These are phyloP conservation scores for Cyaniris semiargus DNA, from an alignment of 2,888 invertebrate species.

Conservation along the genomic window DNA sequence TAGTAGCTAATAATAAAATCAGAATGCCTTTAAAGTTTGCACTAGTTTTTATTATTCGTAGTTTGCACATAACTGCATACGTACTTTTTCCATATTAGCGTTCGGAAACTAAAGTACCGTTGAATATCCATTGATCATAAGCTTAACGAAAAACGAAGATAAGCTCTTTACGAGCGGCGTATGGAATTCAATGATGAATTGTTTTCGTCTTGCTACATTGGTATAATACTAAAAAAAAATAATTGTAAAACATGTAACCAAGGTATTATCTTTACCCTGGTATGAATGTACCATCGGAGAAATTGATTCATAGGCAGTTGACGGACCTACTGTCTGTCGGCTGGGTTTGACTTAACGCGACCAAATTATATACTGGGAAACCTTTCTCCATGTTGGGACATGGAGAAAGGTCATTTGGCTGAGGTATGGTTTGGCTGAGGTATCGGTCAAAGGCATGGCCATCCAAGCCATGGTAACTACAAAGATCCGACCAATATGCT, in stretches of 20 bases:
- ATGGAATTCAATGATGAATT: background rate
- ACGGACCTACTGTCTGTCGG: too few relatives aligned
- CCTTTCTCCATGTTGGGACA: too few relatives aligned
- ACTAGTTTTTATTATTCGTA: too few relatives aligned
- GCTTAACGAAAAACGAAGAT: background rate
- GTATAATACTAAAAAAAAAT: background rate
- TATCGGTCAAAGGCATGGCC: too few relatives aligned
- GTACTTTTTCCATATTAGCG: background rate
- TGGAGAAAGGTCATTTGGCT: too few relatives aligned
- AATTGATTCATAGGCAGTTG: too few relatives aligned
- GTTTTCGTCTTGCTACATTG: background rate
- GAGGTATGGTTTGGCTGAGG: too few relatives aligned
- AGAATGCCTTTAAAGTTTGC: background rate
- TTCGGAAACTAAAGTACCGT: background rate
- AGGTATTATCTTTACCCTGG: background rate
- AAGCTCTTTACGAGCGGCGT: constrained; percentile 6
- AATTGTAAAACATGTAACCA: background rate
- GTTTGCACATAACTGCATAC: background rate
- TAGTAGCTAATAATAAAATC: background rate
- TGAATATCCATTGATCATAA: constrained; percentile 4
- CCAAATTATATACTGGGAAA: too few relatives aligned
- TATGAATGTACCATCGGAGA: too few relatives aligned
- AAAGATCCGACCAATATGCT: too few relatives aligned
- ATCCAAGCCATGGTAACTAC: too few relatives aligned
- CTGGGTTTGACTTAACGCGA: too few relatives aligned